Conservation (phyloP, 2,888 invertebrate species). For the Gortyna flavago region DNA sequence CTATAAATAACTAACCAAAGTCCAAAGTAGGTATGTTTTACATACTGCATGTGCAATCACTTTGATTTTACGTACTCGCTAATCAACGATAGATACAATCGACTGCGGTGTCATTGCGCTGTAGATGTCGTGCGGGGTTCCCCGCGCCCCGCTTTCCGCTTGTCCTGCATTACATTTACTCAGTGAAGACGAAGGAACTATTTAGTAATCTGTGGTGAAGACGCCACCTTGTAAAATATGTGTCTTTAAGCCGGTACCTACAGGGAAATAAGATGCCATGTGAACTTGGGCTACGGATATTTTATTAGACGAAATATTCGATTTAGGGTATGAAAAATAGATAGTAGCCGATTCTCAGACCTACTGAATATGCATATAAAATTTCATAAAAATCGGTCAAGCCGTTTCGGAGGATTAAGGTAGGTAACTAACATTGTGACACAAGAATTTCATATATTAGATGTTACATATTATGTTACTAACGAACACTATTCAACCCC, state of each 20-base stretch:
- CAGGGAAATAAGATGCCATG: not conserved
- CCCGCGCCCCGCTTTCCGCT: constrained; percentile 4
- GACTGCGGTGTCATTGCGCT: constrained; percentile 1
- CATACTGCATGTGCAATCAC: not conserved
- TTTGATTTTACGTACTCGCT: not conserved
- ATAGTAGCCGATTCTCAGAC: too few relatives aligned
- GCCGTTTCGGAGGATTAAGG: too few relatives aligned
- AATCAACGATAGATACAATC: not conserved
- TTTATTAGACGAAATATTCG: not conserved
- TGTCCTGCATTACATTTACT: not conserved
- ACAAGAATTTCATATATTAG: too few relatives aligned
- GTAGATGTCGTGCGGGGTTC: not conserved
- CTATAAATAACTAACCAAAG: not conserved
- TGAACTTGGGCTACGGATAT: not conserved
- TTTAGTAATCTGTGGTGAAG: too few relatives aligned
- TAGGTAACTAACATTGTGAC: too few relatives aligned
- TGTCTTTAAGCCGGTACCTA: not conserved
- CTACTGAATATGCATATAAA: too few relatives aligned
- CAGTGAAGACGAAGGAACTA: not conserved
- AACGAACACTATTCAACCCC: too few relatives aligned
- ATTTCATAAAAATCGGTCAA: too few relatives aligned
- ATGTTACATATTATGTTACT: not conserved
- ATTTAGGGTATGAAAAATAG: too few relatives aligned
- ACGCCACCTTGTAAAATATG: not conserved
- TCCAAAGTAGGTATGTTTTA: not conserved